Evolutionary conservation across 2,113 vertebrate species (phyloP).

Genomic region (Myanophis thanlyinensis): DNA sequence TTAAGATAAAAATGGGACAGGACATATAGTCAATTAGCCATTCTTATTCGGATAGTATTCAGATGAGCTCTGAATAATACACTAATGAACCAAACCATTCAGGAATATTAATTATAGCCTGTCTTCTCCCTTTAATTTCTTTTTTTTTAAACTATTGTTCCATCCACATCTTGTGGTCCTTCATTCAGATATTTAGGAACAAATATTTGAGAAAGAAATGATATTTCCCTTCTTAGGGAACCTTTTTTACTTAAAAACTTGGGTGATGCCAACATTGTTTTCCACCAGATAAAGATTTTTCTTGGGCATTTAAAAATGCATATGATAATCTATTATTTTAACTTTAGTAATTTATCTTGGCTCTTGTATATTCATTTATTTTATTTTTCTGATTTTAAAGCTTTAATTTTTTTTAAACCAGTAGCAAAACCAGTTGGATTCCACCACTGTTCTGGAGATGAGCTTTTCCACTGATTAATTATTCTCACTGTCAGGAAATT

Average conservation of each 20-base stretch:
- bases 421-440: no score
- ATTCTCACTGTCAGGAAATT: not conserved
- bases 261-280: not conserved
- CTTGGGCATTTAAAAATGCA: not conserved
- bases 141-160: not conserved
- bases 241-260: not conserved
- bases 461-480: not conserved
- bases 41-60: not conserved
- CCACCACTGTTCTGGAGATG: not conserved
- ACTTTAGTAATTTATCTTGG: not conserved
- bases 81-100: not conserved
- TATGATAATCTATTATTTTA: not conserved
- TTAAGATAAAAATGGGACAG: not conserved
- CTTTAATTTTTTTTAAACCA: not conserved
- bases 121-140: not conserved
- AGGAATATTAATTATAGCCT: not conserved
- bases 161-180: not conserved
- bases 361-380: not conserved
- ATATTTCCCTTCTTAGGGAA: not conserved
- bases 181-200: not conserved
- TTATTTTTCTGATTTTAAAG: not conserved
- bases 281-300: not conserved
- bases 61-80: not conserved
- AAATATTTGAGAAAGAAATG: not conserved
- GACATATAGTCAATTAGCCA: not conserved